Base-by-base conservation (phyloP, 2,888 invertebrate genomes). In the Nemurella pictetii region DNA sequence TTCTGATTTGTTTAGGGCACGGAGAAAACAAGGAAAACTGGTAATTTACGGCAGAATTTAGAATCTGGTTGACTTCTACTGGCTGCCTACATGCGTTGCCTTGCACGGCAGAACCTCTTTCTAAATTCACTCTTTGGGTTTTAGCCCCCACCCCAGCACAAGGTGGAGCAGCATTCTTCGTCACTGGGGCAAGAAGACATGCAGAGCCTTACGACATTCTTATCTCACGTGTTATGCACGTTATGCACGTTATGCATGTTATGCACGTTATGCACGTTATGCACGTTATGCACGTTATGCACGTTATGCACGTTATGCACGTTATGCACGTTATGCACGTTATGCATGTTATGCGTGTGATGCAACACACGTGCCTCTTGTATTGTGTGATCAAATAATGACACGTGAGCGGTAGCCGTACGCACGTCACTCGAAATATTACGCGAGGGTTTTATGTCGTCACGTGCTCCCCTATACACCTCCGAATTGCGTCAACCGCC, bases 301-400 rank as follows among this genome's bases (percentile, higher is more conserved):
- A n/a, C n/a, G n/a, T n/a, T n/a, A n/a, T n/a, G n/a, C n/a, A n/a
- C n/a, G n/a, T n/a, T n/a, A n/a, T n/a, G n/a, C n/a, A n/a, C n/a
- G n/a, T n/a, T n/a, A n/a, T n/a, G n/a, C n/a, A n/a, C n/a, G n/a
- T n/a, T n/a, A n/a, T n/a, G n/a, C n/a, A n/a, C n/a, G n/a, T n/a
- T n/a, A n/a, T n/a, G n/a, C n/a, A n/a, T n/a, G n/a, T n/a, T n/a
- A 26, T 26, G 77, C 77, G 26, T 26, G 77, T 12, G 77, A 77
- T 3, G 1, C 77, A 26, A 15, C 27, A 15, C 27, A 77, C 77
- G 77, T 77, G 77, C 77, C 2, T 26, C 77, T n/a, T 77, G 77
- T 77, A 77, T n/a, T 77, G 77, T 28, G 27, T 77, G 77, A 77
- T 77, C 15, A 73, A 73, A 73, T 25, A 73, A 73, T 26, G n/a